Percentiles rank a stretch among this genome's conserved stretches.
These are phyloP conservation scores for Scaptomyza caliginosa DNA, from an alignment of 2,888 invertebrate genomes.

Conservation along the genomic window DNA sequence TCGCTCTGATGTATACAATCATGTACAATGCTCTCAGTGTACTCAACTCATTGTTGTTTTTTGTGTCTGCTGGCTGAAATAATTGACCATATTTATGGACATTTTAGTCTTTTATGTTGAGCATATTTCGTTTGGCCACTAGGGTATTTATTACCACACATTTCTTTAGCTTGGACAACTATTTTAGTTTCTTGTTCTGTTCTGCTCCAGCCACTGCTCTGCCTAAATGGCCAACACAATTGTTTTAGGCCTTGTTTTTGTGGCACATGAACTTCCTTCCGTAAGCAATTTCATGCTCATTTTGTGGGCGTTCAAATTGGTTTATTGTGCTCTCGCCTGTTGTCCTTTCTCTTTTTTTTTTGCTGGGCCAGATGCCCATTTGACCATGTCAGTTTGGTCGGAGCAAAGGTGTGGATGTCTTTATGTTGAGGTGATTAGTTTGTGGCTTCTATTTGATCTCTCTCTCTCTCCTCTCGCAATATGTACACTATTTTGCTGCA, in stretches of 20 bases:
- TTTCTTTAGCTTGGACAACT: slow-evolving; percentile 62
- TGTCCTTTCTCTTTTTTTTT: slow-evolving; percentile 36
- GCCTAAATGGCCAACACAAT: slow-evolving; percentile 57
- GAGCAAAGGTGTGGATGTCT: slow-evolving; percentile 45
- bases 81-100: slow-evolving; percentile 81
- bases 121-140: slow-evolving; percentile 70
- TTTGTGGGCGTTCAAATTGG: slow-evolving; percentile 82
- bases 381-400: slow-evolving; percentile 39
- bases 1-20: background rate
- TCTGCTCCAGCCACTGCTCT: background rate
- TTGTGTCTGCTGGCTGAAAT: slow-evolving; percentile 59
- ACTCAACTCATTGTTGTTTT: slow-evolving; percentile 10
- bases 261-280: slow-evolving; percentile 82
- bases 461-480: background rate
- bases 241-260: slow-evolving; percentile 75
- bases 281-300: slow-evolving; percentile 83
- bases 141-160: slow-evolving; percentile 47
- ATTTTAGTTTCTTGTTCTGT: slow-evolving; percentile 60
- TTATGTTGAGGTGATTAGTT: slow-evolving; percentile 37
- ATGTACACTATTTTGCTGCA: background rate
- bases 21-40: no score
- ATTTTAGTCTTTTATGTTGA: slow-evolving; percentile 78
- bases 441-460: slow-evolving; percentile 15
- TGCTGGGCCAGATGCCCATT: slow-evolving; percentile 14
- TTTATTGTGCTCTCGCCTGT: slow-evolving; percentile 60